These are phyloP conservation scores for Brachystomella parvula DNA, from an alignment of 1,140 invertebrate genomes.

Conservation along the genomic window DNA sequence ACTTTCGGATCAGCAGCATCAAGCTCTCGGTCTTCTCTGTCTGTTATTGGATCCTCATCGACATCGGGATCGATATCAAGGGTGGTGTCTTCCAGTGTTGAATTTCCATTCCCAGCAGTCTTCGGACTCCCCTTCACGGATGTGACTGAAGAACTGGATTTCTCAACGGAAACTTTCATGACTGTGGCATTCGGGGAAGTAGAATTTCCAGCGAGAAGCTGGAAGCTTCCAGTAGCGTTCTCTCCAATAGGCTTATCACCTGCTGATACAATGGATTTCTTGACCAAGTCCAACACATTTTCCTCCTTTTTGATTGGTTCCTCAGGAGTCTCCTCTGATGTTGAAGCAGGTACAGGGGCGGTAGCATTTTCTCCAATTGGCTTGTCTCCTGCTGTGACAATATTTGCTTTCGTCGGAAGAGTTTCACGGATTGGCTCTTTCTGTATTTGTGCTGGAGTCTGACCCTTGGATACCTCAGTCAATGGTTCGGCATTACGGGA, in stretches of 20 bases:
- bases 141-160: neutral
- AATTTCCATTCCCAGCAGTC: no score
- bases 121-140: neutral
- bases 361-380: no score
- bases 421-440: no score
- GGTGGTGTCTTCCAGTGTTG: neutral
- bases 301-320: neutral
- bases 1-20: neutral
- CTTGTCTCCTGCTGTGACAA: no score
- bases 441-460: no score
- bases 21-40: no score
- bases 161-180: neutral
- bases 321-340: neutral
- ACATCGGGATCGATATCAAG: neutral
- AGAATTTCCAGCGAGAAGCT: neutral
- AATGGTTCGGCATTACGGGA: no score
- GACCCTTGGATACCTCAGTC: no score
- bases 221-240: no score
- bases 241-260: neutral
- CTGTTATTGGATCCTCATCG: neutral
- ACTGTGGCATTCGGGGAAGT: neutral
- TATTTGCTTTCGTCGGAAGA: no score
- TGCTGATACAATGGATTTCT: neutral
- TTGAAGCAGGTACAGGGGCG: no score
- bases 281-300: neutral